Conservation (phyloP, 2,888 invertebrate genomes). For the Caradrina kadenii region DNA sequence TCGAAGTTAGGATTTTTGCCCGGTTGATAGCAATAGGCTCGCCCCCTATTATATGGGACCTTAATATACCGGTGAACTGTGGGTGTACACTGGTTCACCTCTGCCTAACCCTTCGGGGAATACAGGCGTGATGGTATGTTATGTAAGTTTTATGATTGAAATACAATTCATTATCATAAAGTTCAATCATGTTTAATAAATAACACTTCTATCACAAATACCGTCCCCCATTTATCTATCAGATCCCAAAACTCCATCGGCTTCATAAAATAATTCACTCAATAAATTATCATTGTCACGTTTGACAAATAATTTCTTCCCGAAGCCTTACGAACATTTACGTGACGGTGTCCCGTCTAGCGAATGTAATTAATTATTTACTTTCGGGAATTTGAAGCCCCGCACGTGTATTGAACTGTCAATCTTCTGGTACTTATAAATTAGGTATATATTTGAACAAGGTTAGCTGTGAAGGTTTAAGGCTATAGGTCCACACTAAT, state of each 20-base stretch:
- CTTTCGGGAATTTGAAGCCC: constrained; percentile 21
- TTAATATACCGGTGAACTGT: no score
- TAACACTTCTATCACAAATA: background rate
- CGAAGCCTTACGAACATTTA: constrained; percentile 29
- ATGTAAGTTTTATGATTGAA: no score
- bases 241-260: background rate
- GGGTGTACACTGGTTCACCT: no score
- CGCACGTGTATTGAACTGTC: constrained; percentile 35
- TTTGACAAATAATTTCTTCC: constrained; percentile 38
- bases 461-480: background rate
- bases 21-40: no score
- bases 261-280: constrained; percentile 4
- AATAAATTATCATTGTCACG: constrained; percentile 22
- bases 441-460: background rate
- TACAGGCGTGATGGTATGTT: no score
- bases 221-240: background rate
- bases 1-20: no score
- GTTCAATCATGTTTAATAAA: background rate
- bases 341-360: constrained; percentile 7
- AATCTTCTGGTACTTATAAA: constrained; percentile 3
- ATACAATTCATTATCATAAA: no score
- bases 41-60: no score
- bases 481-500: background rate
- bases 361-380: constrained; percentile 49
- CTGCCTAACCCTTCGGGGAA: no score